A percentile compares a stretch with the other conserved stretches of the same genome.
These are phyloP conservation scores for Xiphophorus hellerii DNA, from an alignment of 2,113 vertebrate species.

Conservation along the genomic window DNA sequence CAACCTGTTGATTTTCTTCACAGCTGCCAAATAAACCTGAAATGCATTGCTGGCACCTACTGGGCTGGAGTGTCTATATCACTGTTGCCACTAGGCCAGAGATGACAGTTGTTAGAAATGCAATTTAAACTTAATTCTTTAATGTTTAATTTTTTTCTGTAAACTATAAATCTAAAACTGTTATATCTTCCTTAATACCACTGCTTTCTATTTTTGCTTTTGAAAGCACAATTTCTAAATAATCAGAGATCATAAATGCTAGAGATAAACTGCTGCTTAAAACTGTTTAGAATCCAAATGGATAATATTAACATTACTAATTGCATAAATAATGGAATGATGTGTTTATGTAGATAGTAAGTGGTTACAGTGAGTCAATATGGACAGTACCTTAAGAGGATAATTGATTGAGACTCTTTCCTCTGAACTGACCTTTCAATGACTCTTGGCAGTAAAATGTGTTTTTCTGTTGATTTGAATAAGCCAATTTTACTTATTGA, in stretches of 20 bases:
- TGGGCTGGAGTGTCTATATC: not conserved
- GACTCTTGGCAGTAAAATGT: constrained; percentile 8
- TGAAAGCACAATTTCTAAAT: not conserved
- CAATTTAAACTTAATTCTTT: too few species aligned
- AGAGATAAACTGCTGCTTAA: too few species aligned
- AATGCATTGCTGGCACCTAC: not conserved
- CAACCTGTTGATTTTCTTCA: not conserved
- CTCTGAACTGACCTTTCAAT: not conserved
- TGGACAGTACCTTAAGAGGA: not conserved
- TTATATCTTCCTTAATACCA: not conserved
- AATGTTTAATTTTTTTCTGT: too few species aligned
- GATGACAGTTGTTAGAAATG: not conserved
- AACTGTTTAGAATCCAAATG: not conserved
- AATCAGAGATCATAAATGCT: not conserved
- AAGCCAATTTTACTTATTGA: constrained; percentile 45
- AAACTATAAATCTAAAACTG: too few species aligned
- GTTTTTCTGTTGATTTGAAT: constrained; percentile 33
- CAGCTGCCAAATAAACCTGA: not conserved
- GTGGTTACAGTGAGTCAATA: not conserved
- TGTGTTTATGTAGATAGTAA: too few species aligned
- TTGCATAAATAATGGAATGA: not conserved
- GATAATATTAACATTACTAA: not conserved
- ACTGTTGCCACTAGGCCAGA: not conserved
- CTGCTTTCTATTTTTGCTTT: not conserved
- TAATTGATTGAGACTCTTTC: not conserved